Conservation (phyloP, 2,888 invertebrate species). For the Philonicus albiceps region DNA sequence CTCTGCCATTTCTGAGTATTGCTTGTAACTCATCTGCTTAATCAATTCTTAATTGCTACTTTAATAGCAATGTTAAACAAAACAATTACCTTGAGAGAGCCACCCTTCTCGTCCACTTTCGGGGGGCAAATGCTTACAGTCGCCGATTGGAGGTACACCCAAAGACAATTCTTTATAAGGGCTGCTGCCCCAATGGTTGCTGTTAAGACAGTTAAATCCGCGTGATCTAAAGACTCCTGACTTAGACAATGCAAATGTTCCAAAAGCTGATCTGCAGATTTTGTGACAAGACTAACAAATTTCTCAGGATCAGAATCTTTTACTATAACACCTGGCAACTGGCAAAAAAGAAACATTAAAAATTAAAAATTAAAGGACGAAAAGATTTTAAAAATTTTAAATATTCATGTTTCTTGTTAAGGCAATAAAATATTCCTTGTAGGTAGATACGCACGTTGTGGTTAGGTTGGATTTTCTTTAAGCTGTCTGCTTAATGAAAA, state of each 20-base stretch:
- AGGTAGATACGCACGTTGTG: slow-evolving; percentile 47
- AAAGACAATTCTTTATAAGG: slow-evolving; percentile 78
- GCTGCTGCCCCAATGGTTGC: slow-evolving; percentile 84
- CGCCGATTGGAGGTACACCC: slow-evolving; percentile 74
- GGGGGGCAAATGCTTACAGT: slow-evolving; percentile 60
- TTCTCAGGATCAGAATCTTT: slow-evolving; percentile 81
- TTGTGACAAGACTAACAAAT: slow-evolving; percentile 74
- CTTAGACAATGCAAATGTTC: slow-evolving; percentile 81
- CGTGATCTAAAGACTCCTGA: slow-evolving; percentile 85
- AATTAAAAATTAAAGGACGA: neutral
- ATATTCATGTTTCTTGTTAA: neutral
- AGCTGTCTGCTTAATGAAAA: neutral
- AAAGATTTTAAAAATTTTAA: neutral
- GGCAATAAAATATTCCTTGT: slow-evolving; percentile 42
- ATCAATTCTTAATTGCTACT: neutral
- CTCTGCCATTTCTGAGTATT: slow-evolving; percentile 83
- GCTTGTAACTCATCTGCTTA: slow-evolving; percentile 68
- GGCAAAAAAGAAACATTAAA: too few relatives aligned
- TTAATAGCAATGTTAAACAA: neutral
- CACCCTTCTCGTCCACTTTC: slow-evolving; percentile 62
- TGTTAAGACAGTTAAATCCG: slow-evolving; percentile 80
- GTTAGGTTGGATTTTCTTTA: neutral
- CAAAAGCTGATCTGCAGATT: slow-evolving; percentile 74
- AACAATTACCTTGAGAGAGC: slow-evolving; percentile 57
- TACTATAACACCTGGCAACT: slow-evolving; percentile 67